Conservation (phyloP, 2,888 invertebrate genomes). For the Tenthredo distinguenda region DNA sequence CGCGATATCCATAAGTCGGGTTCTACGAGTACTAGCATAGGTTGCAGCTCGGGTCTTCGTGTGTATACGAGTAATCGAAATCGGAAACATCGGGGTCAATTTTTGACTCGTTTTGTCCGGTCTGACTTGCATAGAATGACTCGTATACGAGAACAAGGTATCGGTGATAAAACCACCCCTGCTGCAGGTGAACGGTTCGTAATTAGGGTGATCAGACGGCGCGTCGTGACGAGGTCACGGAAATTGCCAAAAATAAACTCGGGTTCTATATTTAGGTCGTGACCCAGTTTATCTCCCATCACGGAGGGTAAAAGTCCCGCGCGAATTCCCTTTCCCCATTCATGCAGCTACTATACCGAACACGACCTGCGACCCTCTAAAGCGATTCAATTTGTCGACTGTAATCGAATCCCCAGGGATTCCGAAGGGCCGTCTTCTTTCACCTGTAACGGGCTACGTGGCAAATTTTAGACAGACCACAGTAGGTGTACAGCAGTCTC, state of each 20-base stretch:
- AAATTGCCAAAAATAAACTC: slow-evolving; percentile 17
- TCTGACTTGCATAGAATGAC: no score
- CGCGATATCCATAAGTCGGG: not conserved
- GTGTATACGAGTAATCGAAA: no score
- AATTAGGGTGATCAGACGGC: not conserved
- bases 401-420: not conserved
- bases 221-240: slow-evolving; percentile 6
- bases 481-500: not conserved
- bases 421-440: not conserved
- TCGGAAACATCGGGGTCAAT: no score
- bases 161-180: not conserved
- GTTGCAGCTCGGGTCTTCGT: no score
- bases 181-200: not conserved
- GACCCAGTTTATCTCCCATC: slow-evolving; percentile 26
- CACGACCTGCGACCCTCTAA: not conserved
- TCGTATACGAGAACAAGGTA: not conserved
- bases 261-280: slow-evolving; percentile 33
- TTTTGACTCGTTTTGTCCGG: no score
- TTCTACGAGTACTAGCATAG: not conserved
- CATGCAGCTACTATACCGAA: not conserved
- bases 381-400: slow-evolving; percentile 23
- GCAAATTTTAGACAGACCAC: not conserved
- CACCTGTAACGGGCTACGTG: not conserved
- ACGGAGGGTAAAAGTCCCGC: not conserved
- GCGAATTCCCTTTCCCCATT: slow-evolving; percentile 27